Conservation (phyloP, 2,113 vertebrate species). For the Puntigrus tetrazona region DNA sequence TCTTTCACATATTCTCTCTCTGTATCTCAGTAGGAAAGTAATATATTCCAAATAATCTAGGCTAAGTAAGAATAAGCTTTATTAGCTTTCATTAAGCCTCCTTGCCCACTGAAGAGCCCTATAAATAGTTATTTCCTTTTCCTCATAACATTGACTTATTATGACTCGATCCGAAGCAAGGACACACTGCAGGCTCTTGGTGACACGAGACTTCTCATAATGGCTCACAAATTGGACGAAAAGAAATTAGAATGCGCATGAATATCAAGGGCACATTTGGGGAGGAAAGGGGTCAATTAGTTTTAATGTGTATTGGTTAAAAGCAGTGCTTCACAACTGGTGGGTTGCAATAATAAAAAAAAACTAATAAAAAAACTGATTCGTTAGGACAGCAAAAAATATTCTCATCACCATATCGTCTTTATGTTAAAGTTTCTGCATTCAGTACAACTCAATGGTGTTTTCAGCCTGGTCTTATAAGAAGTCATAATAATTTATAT, state of each 20-base stretch:
- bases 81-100: slow-evolving; percentile 41
- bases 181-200: slow-evolving; percentile 41
- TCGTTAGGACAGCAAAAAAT: neutral
- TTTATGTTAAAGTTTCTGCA: neutral
- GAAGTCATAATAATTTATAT: neutral
- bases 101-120: slow-evolving; percentile 33
- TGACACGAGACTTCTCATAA: slow-evolving; percentile 29
- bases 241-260: neutral
- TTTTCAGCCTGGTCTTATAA: neutral
- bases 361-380: neutral
- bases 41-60: slow-evolving; percentile 41
- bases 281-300: neutral
- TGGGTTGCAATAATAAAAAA: neutral
- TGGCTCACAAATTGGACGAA: neutral
- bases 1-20: neutral
- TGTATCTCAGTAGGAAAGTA: slow-evolving; percentile 10
- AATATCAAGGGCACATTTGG: neutral
- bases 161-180: slow-evolving; percentile 36
- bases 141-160: slow-evolving; percentile 51
- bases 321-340: neutral
- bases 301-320: slow-evolving; percentile 3
- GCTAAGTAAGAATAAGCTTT: slow-evolving; percentile 44
- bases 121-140: slow-evolving; percentile 54
- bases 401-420: neutral
- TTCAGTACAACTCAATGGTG: neutral